Evolutionary conservation across 23 tunicate species (phyloP).

Genomic region (Trididemnum clinides): DNA sequence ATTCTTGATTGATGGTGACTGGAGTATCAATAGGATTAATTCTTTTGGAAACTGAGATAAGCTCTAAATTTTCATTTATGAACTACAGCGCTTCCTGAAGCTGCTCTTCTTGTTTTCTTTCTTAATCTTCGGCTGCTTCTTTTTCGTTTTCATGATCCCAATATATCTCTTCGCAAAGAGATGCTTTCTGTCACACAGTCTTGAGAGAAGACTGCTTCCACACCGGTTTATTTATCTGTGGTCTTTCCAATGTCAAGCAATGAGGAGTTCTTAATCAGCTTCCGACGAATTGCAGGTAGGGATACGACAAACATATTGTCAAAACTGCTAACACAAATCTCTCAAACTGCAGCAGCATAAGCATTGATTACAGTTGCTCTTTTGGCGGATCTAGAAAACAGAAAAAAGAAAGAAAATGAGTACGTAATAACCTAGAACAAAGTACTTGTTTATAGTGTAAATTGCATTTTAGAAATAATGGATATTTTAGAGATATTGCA

Average conservation of each 20-base stretch:
- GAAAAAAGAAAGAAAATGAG: no score
- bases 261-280: no score
- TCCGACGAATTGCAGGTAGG: not conserved
- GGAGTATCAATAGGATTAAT: not conserved
- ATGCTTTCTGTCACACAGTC: no score
- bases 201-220: no score
- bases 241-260: no score
- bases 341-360: not conserved
- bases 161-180: no score
- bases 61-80: conserved; percentile 5
- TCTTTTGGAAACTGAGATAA: not conserved
- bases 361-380: not conserved
- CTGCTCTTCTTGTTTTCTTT: not conserved
- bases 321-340: not conserved
- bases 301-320: not conserved
- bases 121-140: no score
- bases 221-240: no score
- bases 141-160: not conserved
- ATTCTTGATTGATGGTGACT: not conserved
- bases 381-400: not conserved
- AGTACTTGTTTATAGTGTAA: no score
- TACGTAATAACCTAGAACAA: no score
- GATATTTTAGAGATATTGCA: no score
- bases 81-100: not conserved
- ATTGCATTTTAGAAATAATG: no score